These are phyloP conservation scores for Stegodyphus mimosarum DNA, from an alignment of 1,140 invertebrate genomes.

Conservation along the genomic window DNA sequence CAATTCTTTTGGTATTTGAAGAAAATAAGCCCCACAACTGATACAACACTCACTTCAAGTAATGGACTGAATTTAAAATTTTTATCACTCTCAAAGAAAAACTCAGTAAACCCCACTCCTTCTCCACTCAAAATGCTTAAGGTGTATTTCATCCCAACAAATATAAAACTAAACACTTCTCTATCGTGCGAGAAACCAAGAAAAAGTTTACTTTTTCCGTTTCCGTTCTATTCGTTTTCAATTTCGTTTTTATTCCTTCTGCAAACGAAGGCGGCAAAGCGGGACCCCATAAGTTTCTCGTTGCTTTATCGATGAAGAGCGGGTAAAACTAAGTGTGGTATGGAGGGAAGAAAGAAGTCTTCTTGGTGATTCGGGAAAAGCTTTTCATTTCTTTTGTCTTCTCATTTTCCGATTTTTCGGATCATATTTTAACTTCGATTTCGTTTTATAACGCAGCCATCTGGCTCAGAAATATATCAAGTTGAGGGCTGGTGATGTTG, in stretches of 20 bases:
- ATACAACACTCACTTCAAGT: too few relatives aligned
- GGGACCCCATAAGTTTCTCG: background rate
- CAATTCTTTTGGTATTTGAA: too few relatives aligned
- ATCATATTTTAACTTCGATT: constrained; percentile 51
- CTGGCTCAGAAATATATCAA: constrained; percentile 35
- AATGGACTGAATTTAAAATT: too few relatives aligned
- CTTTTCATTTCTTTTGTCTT: constrained; percentile 44
- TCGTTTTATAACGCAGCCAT: constrained; percentile 43
- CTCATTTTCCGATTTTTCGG: constrained; percentile 45
- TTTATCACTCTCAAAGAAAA: too few relatives aligned
- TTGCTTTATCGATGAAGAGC: too few relatives aligned
- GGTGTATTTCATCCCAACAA: too few relatives aligned
- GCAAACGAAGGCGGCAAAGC: constrained; percentile 18
- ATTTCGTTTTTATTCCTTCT: constrained; percentile 31
- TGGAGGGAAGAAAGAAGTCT: constrained; percentile 30
- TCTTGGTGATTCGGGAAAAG: constrained; percentile 8
- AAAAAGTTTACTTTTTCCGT: constrained; percentile 12
- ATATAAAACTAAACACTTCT: too few relatives aligned
- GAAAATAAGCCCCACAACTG: too few relatives aligned
- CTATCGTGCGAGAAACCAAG: constrained; percentile 1
- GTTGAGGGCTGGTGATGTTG: background rate
- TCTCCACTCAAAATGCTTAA: too few relatives aligned
- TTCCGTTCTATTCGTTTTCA: constrained; percentile 36
- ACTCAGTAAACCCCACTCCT: too few relatives aligned
- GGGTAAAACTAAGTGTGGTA: too few relatives aligned